A percentile compares a stretch with the other conserved stretches of the same genome.
Conservation (phyloP, 2,797 vertebrate species). For the Amazona finschi region DNA sequence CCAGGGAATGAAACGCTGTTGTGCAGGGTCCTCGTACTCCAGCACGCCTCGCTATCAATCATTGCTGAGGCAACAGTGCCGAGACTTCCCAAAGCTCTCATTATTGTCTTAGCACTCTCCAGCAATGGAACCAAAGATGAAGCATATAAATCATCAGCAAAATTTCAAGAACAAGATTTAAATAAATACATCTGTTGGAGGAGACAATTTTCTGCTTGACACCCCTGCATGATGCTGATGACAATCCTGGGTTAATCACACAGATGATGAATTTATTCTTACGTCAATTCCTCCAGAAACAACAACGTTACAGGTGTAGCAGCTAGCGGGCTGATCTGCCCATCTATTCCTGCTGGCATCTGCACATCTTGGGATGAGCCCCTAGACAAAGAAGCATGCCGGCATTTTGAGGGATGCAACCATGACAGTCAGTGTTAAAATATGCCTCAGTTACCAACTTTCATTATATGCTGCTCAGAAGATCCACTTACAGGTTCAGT, state of each 20-base stretch:
- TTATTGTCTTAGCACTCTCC: not conserved
- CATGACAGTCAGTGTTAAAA: not conserved
- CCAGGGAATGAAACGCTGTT: not conserved
- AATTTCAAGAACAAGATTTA: not conserved
- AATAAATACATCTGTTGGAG: not conserved
- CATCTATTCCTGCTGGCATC: not conserved
- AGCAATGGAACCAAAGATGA: not conserved
- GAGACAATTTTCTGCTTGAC: not conserved
- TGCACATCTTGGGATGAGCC: constrained; percentile 22
- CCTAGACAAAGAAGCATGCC: constrained; percentile 44
- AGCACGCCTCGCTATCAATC: not conserved
- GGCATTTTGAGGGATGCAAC: constrained; percentile 57
- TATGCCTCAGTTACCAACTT: not conserved
- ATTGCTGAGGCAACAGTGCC: constrained; percentile 21
- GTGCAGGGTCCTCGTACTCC: not conserved
- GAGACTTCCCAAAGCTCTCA: constrained; percentile 40
- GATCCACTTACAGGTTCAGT: not conserved
- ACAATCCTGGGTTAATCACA: constrained; percentile 55
- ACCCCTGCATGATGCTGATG: constrained; percentile 12
- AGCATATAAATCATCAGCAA: not conserved
- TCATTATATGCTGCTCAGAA: not conserved
- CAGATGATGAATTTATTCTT: constrained; percentile 51
- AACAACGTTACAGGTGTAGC: constrained; percentile 25
- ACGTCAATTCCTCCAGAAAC: constrained; percentile 32
- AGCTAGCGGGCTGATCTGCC: not conserved